A percentile compares a stretch with the other conserved stretches of the same genome.
Conservation (phyloP, 37 sponge, comb jelly and placozoan genomes). For the Mnemiopsis leidyi region DNA sequence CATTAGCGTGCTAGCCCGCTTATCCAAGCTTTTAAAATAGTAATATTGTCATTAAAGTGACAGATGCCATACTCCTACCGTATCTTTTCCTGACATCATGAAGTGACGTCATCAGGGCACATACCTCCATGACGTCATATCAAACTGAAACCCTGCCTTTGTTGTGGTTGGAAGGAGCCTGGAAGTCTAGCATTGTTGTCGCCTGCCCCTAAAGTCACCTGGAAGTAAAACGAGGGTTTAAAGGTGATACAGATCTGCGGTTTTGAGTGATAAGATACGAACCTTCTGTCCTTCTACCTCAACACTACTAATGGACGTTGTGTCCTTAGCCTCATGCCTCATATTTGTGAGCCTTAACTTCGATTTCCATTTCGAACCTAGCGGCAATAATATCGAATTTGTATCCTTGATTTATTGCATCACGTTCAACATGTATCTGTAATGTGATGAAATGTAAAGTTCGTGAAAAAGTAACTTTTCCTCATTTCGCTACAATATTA, state of each 20-base stretch:
- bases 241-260: neutral
- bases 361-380: neutral
- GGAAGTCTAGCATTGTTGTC: neutral
- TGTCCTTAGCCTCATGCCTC: neutral
- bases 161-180: neutral
- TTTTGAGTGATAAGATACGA: neutral
- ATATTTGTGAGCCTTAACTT: neutral
- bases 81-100: neutral
- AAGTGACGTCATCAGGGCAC: neutral
- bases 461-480: no score
- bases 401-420: no score
- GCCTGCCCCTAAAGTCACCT: neutral
- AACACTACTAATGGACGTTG: neutral
- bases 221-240: neutral
- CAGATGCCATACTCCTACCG: neutral
- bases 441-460: no score
- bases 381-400: no score
- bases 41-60: neutral
- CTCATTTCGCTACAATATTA: no score
- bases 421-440: no score
- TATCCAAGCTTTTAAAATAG: neutral
- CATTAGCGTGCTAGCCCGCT: neutral
- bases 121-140: neutral
- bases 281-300: neutral
- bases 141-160: neutral